phyloP scores from a whole-genome alignment of 2,113 vertebrate genomes.

The Upupa epops region DNA sequence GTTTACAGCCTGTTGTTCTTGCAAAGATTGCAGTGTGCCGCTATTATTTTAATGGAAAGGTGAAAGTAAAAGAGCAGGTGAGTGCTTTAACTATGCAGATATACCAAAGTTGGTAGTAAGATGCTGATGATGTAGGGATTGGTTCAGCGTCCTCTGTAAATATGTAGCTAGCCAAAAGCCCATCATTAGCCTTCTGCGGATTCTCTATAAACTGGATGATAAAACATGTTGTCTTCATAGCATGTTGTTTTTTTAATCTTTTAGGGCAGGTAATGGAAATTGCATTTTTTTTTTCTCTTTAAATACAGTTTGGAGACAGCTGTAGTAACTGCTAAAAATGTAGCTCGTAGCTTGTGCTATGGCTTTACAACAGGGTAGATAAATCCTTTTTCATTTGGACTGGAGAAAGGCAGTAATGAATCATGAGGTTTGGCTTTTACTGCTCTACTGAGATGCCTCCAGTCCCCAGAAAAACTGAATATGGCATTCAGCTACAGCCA shows the following conservation, averaged over 20 bases:
- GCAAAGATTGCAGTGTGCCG: constrained; percentile 8
- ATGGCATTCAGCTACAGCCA: neutral
- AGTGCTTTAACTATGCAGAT: neutral
- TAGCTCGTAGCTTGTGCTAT: neutral
- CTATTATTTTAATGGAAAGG: constrained; percentile 59
- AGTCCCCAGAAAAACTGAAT: neutral
- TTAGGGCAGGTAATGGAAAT: neutral
- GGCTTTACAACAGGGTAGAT: neutral
- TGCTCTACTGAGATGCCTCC: neutral
- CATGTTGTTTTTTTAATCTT: neutral
- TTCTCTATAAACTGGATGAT: neutral
- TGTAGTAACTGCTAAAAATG: neutral
- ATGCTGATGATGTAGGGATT: neutral
- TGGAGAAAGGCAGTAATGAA: neutral
- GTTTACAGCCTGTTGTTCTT: constrained; percentile 47
- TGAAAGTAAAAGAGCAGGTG: constrained; percentile 33
- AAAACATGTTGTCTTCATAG: neutral
- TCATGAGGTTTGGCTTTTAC: neutral
- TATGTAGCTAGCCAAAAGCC: neutral
- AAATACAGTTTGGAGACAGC: neutral
- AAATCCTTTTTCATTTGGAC: constrained; percentile 3
- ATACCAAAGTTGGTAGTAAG: constrained; percentile 28
- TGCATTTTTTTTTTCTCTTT: neutral
- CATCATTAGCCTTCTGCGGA: neutral
- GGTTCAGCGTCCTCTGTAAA: neutral